Evolutionary conservation across 2,888 invertebrate genomes (phyloP), one percentile per base, ranked within the genome.

Genomic region (Osedax frankpressi): DNA sequence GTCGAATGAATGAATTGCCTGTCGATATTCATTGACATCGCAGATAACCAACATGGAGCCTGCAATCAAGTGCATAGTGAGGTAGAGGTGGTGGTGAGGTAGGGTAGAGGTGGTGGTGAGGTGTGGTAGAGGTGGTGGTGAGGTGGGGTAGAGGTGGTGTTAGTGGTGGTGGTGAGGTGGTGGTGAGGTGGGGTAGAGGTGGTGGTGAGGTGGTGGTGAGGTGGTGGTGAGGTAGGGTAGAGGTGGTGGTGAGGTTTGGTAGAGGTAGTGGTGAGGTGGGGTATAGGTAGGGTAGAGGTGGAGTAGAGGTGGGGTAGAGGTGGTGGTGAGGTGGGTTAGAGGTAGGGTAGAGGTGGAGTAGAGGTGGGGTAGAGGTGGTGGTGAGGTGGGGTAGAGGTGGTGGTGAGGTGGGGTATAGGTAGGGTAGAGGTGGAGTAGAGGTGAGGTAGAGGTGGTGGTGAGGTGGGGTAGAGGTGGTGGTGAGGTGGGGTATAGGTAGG

Each of bases 21-120:
- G 91, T 26, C 95, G 88, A 85, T 97, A 97, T 85, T 96, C 96
- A 81, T 95, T 95, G 78, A 98, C 92, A 87, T 98, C 98, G 86
- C 95, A 96, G 79, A 98, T 94, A 1, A 93, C 93, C 83, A 94
- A 90, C 92, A 98, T 94, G 0, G 96, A 96, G 73, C 97, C 92
- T 91, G 83, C 70, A 79, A 74, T n/a, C n/a, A n/a, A n/a, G n/a
- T n/a, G n/a, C n/a, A n/a, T n/a, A n/a, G n/a, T n/a, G n/a, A n/a
- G n/a, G 44, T 6, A 6, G 44, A 44, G 44, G 44, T 44, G 44
- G 44, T 6, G 44, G 44, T 6, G 19, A 44, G 44, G 6, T 11
- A 11, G 44, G 11, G 44, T 11, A 19, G 44, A 19, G 19, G 44
- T 19, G 44, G 44, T 44, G 44, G 11, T 6, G 19, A 19, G 6